Evolutionary conservation across 2,888 invertebrate species (phyloP).

Genomic region (Lepeophtheirus nordmannii): DNA sequence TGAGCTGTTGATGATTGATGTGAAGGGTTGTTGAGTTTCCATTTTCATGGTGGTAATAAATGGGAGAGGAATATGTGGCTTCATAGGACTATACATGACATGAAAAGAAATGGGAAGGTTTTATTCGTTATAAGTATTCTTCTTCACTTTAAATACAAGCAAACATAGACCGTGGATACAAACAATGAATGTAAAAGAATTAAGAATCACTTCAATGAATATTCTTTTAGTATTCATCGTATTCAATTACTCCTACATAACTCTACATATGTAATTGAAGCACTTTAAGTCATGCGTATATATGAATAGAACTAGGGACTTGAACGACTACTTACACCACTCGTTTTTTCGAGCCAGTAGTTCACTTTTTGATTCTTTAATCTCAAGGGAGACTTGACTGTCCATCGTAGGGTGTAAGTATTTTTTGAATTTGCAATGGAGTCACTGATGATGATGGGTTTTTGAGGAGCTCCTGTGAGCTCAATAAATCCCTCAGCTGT

Average conservation of each 20-base stretch:
- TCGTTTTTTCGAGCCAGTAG: constrained; percentile 11
- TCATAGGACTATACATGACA: background rate
- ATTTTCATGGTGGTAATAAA: background rate
- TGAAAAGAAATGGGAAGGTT: background rate
- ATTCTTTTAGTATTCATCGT: too few species aligned
- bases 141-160: too few species aligned
- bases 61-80: background rate
- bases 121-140: too few species aligned
- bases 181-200: too few species aligned
- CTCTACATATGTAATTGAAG: too few species aligned
- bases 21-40: background rate
- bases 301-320: too few species aligned
- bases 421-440: background rate
- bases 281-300: background rate
- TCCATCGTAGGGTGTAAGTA: constrained; percentile 15
- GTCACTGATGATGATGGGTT: constrained; percentile 13
- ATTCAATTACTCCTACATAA: too few species aligned
- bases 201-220: too few species aligned
- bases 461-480: constrained; percentile 8
- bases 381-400: background rate
- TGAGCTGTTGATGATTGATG: constrained; percentile 5
- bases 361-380: constrained; percentile 10
- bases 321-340: background rate
- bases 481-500: background rate
- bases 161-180: too few species aligned